These are phyloP conservation scores for Bubo blakistoni DNA, from an alignment of 2,113 vertebrate genomes.

Conservation along the genomic window DNA sequence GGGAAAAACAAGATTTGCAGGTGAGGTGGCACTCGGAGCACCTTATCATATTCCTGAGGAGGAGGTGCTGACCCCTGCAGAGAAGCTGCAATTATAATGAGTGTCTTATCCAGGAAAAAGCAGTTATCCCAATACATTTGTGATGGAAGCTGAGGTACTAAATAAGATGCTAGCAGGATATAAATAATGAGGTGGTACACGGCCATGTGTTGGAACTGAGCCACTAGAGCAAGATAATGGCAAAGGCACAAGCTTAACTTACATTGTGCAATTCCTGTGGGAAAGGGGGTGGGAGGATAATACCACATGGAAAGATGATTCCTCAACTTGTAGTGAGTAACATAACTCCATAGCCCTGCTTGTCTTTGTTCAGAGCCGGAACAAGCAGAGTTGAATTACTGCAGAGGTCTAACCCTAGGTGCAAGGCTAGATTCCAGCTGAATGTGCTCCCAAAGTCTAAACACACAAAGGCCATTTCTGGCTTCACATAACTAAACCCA, in stretches of 20 bases:
- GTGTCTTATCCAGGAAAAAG: neutral
- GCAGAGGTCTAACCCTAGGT: constrained; percentile 18
- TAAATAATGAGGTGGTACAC: constrained; percentile 33
- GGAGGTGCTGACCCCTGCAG: constrained; percentile 16
- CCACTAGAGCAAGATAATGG: constrained; percentile 27
- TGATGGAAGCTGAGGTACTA: constrained; percentile 17
- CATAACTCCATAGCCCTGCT: neutral
- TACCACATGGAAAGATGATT: constrained; percentile 33
- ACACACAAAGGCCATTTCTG: constrained; percentile 7
- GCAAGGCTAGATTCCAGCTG: neutral
- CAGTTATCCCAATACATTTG: neutral
- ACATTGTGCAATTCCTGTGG: neutral
- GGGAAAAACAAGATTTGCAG: constrained; percentile 4
- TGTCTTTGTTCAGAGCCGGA: constrained; percentile 31
- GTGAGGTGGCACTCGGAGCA: neutral
- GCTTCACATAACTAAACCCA: constrained; percentile 35
- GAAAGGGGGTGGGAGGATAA: constrained; percentile 7
- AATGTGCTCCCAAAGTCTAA: constrained; percentile 17
- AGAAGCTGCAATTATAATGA: constrained; percentile 14
- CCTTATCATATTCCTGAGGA: constrained; percentile 15
- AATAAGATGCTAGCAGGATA: constrained; percentile 37
- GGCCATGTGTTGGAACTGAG: neutral
- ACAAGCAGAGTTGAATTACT: constrained; percentile 28
- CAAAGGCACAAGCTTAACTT: constrained; percentile 35
- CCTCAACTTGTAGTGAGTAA: constrained; percentile 17